phyloP scores from a whole-genome alignment of 2,888 invertebrate species.

The Eledona agricola region DNA sequence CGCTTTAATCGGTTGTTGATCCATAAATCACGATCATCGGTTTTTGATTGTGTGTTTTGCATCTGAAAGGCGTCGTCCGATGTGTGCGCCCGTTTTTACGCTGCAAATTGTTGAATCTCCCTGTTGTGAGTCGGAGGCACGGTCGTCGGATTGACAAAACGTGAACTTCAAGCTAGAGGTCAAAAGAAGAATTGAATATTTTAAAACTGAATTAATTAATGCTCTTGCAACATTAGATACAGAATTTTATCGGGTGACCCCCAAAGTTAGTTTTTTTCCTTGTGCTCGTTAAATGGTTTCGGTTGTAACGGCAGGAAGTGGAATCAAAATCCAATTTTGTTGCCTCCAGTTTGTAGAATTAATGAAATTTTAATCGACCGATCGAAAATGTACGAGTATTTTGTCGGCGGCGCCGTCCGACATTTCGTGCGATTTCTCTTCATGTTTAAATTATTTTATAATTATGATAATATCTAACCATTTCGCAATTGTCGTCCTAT shows the following conservation, averaged over 20 bases:
- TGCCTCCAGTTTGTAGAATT: constrained; percentile 22
- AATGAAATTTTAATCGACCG: constrained; percentile 31
- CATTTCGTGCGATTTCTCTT: constrained; percentile 36
- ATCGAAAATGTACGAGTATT: constrained; percentile 33
- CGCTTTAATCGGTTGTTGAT: constrained; percentile 23
- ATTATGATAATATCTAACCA: constrained; percentile 30
- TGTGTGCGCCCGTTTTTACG: constrained; percentile 11
- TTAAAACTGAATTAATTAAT: constrained; percentile 28
- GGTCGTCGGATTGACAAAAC: constrained; percentile 18
- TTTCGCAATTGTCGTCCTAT: constrained; percentile 16
- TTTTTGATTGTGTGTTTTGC: constrained; percentile 1
- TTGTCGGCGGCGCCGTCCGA: constrained; percentile 36
- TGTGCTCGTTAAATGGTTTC: constrained; percentile 21
- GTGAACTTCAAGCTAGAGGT: constrained; percentile 23
- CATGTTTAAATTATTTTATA: constrained; percentile 33
- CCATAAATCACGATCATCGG: constrained; percentile 19
- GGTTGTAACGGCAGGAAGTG: constrained; percentile 17
- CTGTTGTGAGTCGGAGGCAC: constrained; percentile 7
- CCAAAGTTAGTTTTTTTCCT: constrained; percentile 21
- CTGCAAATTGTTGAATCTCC: constrained; percentile 12
- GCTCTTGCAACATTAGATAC: constrained; percentile 24
- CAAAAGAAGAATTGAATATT: constrained; percentile 27
- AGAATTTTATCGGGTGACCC: constrained; percentile 30
- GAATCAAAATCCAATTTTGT: constrained; percentile 12
- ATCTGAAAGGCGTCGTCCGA: too few species aligned